phyloP scores from a whole-genome alignment of 2,888 invertebrate genomes.

The Pilophorus perplexus region DNA sequence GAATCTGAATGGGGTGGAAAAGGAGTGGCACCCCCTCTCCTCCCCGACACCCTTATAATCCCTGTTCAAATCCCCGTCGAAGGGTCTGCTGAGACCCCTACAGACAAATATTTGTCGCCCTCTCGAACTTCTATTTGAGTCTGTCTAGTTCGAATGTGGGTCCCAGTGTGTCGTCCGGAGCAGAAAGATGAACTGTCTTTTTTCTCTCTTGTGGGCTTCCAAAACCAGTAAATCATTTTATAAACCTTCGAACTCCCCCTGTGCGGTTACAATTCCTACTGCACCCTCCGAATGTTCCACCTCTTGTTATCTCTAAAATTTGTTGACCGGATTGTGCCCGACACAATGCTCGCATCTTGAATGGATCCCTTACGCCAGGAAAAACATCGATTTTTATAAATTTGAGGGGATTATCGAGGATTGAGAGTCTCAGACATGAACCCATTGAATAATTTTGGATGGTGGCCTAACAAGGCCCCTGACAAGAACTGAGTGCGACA shows the following conservation, averaged over 20 bases:
- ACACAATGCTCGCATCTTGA: no score
- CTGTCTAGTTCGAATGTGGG: conserved; percentile 24
- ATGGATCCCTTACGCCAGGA: no score
- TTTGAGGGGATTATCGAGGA: no score
- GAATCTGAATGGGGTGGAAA: conserved; percentile 24
- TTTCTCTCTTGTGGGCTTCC: background rate
- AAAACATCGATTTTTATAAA: no score
- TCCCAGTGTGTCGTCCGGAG: conserved; percentile 5
- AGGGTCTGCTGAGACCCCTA: background rate
- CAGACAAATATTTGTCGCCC: conserved; percentile 36
- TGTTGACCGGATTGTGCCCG: no score
- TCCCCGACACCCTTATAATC: conserved; percentile 31
- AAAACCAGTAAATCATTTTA: conserved; percentile 27
- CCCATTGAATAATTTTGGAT: no score
- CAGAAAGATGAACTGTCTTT: conserved; percentile 13
- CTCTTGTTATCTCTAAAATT: no score
- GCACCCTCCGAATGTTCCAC: no score
- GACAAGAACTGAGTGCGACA: no score
- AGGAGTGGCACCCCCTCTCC: conserved; percentile 9
- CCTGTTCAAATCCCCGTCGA: conserved; percentile 17
- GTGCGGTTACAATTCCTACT: no score
- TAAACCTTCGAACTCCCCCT: background rate
- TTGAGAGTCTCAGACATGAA: no score
- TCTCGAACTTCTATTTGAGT: conserved; percentile 27
- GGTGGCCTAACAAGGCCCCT: no score